A percentile compares a stretch with the other conserved stretches of the same genome.
These are phyloP conservation scores for Falcaria lacertinaria DNA, from an alignment of 2,888 invertebrate genomes.

Conservation along the genomic window DNA sequence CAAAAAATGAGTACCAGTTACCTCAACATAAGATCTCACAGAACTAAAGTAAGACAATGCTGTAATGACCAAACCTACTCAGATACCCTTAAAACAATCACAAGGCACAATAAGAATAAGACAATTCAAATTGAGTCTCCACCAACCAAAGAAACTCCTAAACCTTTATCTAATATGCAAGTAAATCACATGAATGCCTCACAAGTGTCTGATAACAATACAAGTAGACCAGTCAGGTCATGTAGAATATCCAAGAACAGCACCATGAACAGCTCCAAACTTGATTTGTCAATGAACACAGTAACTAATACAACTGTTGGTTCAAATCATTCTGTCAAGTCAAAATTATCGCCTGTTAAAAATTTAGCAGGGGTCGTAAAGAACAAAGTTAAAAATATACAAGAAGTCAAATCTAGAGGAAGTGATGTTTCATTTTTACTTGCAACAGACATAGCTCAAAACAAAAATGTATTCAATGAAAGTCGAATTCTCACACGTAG, in stretches of 20 bases:
- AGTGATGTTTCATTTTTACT: background rate
- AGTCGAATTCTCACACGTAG: conserved; percentile 4
- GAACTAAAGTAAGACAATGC: conserved; percentile 5
- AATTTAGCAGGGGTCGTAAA: background rate
- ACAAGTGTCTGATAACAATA: background rate
- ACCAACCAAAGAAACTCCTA: background rate
- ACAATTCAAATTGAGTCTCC: background rate
- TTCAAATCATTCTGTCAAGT: background rate
- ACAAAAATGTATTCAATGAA: background rate
- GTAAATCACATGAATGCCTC: background rate
- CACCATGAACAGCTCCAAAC: background rate
- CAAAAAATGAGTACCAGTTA: conserved; percentile 21
- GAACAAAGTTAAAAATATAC: background rate
- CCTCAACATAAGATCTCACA: conserved; percentile 27
- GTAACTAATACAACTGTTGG: background rate
- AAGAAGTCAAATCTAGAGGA: background rate
- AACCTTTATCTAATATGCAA: background rate
- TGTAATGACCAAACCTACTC: background rate
- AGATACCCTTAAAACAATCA: background rate
- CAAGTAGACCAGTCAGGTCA: background rate
- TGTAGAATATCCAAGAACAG: background rate
- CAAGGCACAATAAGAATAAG: background rate
- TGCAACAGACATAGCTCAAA: background rate
- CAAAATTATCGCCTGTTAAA: background rate
- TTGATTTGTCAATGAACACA: background rate